Conservation (phyloP, 2,888 invertebrate genomes). For the Epicampocera succincta region DNA sequence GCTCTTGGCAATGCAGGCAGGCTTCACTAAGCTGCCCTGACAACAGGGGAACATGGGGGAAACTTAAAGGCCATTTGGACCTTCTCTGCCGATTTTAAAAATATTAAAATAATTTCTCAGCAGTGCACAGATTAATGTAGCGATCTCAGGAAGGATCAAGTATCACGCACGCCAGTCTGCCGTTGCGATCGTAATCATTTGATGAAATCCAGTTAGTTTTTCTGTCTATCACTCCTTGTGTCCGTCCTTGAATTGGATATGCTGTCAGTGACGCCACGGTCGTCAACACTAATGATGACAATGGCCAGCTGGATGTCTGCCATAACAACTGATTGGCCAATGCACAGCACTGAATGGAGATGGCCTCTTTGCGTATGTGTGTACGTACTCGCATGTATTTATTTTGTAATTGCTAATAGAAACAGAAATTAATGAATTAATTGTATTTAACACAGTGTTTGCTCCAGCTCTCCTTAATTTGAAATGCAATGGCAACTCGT, state of each 20-base stretch:
- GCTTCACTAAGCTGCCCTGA: slow-evolving; percentile 30
- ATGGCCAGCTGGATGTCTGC: slow-evolving; percentile 57
- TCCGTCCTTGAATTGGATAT: slow-evolving; percentile 53
- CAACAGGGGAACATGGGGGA: slow-evolving; percentile 30
- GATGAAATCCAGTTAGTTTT: slow-evolving; percentile 54
- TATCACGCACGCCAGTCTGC: slow-evolving; percentile 17
- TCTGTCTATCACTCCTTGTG: slow-evolving; percentile 33
- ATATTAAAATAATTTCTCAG: too few relatives aligned
- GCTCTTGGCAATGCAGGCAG: slow-evolving; percentile 54
- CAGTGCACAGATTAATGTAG: too few relatives aligned
- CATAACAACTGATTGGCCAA: slow-evolving; percentile 20
- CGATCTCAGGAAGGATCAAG: slow-evolving; percentile 3
- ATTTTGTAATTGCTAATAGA: slow-evolving; percentile 53
- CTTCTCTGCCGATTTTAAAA: too few relatives aligned
- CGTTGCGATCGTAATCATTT: slow-evolving; percentile 37
- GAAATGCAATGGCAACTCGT: slow-evolving; percentile 64
- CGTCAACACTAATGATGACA: slow-evolving; percentile 70
- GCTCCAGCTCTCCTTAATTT: slow-evolving; percentile 37
- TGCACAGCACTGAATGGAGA: slow-evolving; percentile 13
- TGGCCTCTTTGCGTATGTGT: slow-evolving; percentile 8
- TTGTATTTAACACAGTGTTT: slow-evolving; percentile 59
- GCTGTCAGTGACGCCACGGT: slow-evolving; percentile 68
- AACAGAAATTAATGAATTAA: slow-evolving; percentile 67
- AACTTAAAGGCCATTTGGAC: not conserved
- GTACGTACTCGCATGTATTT: not conserved